These are phyloP conservation scores for Dastarcus helophoroides DNA, from an alignment of 2,888 invertebrate genomes.

Conservation along the genomic window DNA sequence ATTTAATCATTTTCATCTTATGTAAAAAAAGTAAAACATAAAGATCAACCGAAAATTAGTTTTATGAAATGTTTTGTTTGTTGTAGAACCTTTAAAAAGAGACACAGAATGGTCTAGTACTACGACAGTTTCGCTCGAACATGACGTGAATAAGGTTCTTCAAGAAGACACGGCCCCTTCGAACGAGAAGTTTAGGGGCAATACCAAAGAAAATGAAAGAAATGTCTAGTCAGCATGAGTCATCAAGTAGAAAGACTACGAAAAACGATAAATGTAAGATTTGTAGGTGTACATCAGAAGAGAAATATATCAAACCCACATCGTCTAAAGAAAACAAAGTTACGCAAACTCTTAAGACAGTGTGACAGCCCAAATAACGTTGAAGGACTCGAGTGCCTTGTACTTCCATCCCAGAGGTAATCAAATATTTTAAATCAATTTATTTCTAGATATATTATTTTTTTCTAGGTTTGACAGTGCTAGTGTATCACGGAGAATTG, in stretches of 20 bases:
- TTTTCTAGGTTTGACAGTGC: too few relatives aligned
- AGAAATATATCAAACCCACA: constrained; percentile 14
- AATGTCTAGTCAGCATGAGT: constrained; percentile 13
- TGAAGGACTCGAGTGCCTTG: constrained; percentile 30
- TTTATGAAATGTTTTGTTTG: constrained; percentile 2
- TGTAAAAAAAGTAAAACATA: too few relatives aligned
- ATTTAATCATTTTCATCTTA: too few relatives aligned
- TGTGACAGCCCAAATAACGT: constrained; percentile 17
- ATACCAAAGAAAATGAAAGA: constrained; percentile 51
- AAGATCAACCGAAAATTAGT: too few relatives aligned
- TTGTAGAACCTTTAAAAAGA: constrained; percentile 36
- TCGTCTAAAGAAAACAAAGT: constrained; percentile 27
- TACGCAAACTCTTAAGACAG: constrained; percentile 23
- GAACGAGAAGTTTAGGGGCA: constrained; percentile 53
- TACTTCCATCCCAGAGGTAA: constrained; percentile 41
- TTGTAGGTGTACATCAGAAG: constrained; percentile 21
- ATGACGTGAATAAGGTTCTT: constrained; percentile 44
- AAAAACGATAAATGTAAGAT: constrained; percentile 31
- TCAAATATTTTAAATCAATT: too few relatives aligned
- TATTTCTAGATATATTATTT: too few relatives aligned
- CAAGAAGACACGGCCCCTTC: constrained; percentile 33
- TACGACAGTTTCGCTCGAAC: constrained; percentile 36
- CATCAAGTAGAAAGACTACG: constrained; percentile 20
- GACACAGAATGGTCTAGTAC: constrained; percentile 41
- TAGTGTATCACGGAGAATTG: too few relatives aligned